phyloP scores from a whole-genome alignment of 2,888 invertebrate species.

The Phrixothrix hirtus region DNA sequence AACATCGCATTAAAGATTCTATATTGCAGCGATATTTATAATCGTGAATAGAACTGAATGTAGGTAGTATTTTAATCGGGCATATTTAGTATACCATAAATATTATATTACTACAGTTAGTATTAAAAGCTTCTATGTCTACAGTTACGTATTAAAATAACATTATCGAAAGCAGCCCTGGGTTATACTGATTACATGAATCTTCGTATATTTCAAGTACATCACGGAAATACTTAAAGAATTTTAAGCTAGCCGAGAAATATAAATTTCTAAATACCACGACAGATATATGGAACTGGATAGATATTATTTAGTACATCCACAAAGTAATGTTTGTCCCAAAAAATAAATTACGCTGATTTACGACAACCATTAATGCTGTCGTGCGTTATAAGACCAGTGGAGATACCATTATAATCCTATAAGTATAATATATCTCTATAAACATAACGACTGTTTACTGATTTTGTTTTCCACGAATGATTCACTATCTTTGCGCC shows the following conservation, averaged over 20 bases:
- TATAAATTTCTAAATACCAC: slow-evolving; percentile 18
- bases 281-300: slow-evolving; percentile 11
- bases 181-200: neutral
- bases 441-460: slow-evolving; percentile 11
- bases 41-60: slow-evolving; percentile 22
- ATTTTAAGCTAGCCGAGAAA: slow-evolving; percentile 6
- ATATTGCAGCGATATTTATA: slow-evolving; percentile 25
- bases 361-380: slow-evolving; percentile 21
- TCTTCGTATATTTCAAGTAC: slow-evolving; percentile 1
- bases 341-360: slow-evolving; percentile 20
- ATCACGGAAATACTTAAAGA: slow-evolving; percentile 5
- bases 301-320: slow-evolving; percentile 14
- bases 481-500: too few relatives aligned
- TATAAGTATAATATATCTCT: slow-evolving; percentile 33
- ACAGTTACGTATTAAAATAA: slow-evolving; percentile 7
- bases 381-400: slow-evolving; percentile 20
- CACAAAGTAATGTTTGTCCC: slow-evolving; percentile 14
- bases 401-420: slow-evolving; percentile 29
- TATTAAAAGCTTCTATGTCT: slow-evolving; percentile 11
- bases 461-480: slow-evolving; percentile 4
- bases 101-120: slow-evolving; percentile 14
- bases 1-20: slow-evolving; percentile 19
- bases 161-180: slow-evolving; percentile 2
- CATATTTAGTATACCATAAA: slow-evolving; percentile 21
- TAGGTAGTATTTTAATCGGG: slow-evolving; percentile 18